Evolutionary conservation across 2,113 vertebrate species (phyloP), one percentile per base, ranked within the genome.

Genomic region (Neolamprologus modestus): DNA sequence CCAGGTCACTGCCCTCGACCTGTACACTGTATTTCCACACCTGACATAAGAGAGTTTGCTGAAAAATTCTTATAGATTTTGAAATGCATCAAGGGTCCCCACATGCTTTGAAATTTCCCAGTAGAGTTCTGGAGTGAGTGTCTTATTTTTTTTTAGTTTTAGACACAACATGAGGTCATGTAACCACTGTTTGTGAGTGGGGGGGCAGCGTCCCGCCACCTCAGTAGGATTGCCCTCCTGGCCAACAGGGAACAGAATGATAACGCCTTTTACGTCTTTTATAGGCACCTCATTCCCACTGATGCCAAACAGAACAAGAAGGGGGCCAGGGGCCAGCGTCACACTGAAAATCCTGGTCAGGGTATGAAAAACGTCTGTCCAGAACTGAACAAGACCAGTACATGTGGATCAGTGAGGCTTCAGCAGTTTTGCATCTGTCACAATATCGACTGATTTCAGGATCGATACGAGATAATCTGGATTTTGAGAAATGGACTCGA

Each of bases 81-180:
- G 55, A 57, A 57, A 57, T 14, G 24, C 55, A 59, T 59, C 55
- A 59, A 59, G 11, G 53, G n/a, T 12, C 53, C 50, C n/a, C 53
- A 54, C 53, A 24, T 59, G 21, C 26, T 59, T 59, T 59, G 26
- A 59, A 59, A 59, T 31, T 31, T 59, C 3, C 55, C 8, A 17
- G 5, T 59, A 17, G 55, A 6, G 26, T 9, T 59, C 2, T 59
- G 26, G 5, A 59, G 8, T 59, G 4, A 59, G 55, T 59, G 26
- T 59, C 55, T 57, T 59, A 31, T 59, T 31, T 59, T 59, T 59
- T 31, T 9, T 14, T 31, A 59, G 26, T 59, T 59, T 59, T 59
- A 59, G 55, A 59, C 55, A 17, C 14, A 9, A 9, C 55, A 0
- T 17, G 55, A 59, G 14, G 5, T 59, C 55, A 0, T 4, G 0